Evolutionary conservation across 2,797 vertebrate species (phyloP).

Genomic region (Vipera ursinii): DNA sequence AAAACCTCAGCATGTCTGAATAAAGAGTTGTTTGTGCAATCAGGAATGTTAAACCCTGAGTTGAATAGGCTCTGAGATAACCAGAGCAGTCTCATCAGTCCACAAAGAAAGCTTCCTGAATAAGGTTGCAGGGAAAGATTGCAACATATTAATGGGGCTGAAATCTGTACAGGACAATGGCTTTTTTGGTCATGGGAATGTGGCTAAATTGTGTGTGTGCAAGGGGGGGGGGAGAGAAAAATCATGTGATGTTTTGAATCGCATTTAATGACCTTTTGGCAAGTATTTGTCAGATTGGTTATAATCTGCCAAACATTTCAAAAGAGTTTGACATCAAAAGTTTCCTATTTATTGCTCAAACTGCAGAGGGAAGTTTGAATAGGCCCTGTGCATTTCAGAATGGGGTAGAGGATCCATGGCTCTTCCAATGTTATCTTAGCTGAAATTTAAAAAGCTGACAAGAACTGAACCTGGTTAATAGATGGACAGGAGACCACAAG

Average conservation of each 20-base stretch:
- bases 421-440: not conserved
- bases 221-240: not conserved
- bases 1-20: slow-evolving; percentile 48
- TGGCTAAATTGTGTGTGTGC: not conserved
- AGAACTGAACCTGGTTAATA: not conserved
- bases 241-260: not conserved
- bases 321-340: not conserved
- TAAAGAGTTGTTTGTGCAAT: slow-evolving; percentile 60
- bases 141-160: not conserved
- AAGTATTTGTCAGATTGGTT: not conserved
- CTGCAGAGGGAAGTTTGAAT: not conserved
- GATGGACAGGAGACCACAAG: not conserved
- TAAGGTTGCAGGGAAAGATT: not conserved
- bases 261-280: slow-evolving; percentile 28
- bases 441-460: not conserved
- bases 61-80: slow-evolving; percentile 47
- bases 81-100: slow-evolving; percentile 5
- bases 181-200: not conserved
- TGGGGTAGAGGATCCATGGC: not conserved
- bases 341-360: slow-evolving; percentile 21
- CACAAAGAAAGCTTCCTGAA: slow-evolving; percentile 9
- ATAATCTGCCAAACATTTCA: not conserved
- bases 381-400: not conserved
- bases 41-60: slow-evolving; percentile 47
- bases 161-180: slow-evolving; percentile 14